Percentiles rank a stretch among this genome's conserved stretches.
Evolutionary conservation across 2,113 vertebrate species (phyloP).

Genomic region (Ctenomys sociabilis): DNA sequence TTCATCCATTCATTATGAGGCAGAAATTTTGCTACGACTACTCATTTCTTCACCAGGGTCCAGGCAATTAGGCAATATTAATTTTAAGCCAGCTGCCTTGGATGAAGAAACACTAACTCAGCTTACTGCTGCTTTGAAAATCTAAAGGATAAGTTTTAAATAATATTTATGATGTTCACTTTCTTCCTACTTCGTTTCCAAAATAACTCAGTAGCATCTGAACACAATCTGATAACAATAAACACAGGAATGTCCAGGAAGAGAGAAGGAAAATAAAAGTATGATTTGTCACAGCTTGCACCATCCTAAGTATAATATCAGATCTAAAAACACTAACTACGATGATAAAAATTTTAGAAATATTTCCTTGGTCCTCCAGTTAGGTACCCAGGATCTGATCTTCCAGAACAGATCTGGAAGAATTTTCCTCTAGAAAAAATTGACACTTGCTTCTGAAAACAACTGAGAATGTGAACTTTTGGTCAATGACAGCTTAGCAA

Average conservation of each 20-base stretch:
- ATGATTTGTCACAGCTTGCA: neutral
- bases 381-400: neutral
- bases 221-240: constrained; percentile 45
- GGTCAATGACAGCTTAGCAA: neutral
- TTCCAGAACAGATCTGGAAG: neutral
- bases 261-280: neutral
- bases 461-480: neutral
- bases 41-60: neutral
- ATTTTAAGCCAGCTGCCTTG: neutral
- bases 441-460: neutral
- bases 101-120: constrained; percentile 6
- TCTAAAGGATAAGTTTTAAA: neutral
- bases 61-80: neutral
- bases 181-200: neutral
- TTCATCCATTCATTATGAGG: neutral
- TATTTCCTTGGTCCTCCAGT: neutral
- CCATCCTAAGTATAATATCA: neutral
- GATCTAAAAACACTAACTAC: neutral
- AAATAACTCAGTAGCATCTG: neutral
- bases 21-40: neutral
- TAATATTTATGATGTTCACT: neutral
- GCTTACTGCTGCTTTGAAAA: neutral
- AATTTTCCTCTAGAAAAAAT: neutral
- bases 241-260: neutral
- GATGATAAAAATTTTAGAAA: constrained; percentile 31